Conservation (phyloP, 1,140 invertebrate species). For the Ctenoplectra terminalis region DNA sequence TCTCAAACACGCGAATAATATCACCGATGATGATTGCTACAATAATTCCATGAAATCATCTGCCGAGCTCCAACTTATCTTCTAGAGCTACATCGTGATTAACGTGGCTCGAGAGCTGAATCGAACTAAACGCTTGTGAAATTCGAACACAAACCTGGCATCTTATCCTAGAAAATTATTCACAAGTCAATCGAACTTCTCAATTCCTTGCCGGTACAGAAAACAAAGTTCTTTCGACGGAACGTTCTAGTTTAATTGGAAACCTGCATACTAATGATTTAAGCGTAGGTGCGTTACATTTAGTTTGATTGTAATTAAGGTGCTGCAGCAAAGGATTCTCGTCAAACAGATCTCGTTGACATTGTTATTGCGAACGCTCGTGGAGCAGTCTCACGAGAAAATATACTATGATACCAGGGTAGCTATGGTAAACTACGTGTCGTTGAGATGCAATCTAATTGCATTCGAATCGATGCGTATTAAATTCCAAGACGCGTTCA, state of each 20-base stretch:
- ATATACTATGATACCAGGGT: not conserved
- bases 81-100: not conserved
- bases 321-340: not conserved
- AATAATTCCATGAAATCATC: slow-evolving; percentile 32
- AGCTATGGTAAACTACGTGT: not conserved
- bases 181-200: not conserved
- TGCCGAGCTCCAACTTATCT: slow-evolving; percentile 1
- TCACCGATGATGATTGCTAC: slow-evolving; percentile 12
- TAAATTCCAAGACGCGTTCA: no score
- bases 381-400: no score
- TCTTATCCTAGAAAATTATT: not conserved
- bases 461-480: no score
- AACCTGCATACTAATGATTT: not conserved
- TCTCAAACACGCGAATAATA: not conserved
- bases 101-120: not conserved
- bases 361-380: not conserved
- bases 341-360: not conserved
- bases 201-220: no score
- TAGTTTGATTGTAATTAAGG: not conserved
- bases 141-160: not conserved
- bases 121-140: not conserved
- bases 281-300: not conserved
- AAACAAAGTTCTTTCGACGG: not conserved
- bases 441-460: no score
- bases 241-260: slow-evolving; percentile 24